Evolutionary conservation across 2,797 vertebrate species (phyloP).

Genomic region (Acanthopagrus latus): DNA sequence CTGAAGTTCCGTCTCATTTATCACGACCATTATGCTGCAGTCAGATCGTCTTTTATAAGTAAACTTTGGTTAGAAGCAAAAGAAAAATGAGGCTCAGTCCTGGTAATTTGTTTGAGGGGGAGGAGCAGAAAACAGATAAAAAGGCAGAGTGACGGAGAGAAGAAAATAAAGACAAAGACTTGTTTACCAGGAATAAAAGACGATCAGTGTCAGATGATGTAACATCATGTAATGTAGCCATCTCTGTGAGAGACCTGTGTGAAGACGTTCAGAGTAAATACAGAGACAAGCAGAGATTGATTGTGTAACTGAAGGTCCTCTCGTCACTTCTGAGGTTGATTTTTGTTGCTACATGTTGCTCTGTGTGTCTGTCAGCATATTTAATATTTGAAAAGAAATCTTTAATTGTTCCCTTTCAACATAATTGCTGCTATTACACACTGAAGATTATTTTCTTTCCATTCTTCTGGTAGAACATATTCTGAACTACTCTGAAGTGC

Average conservation of each 20-base stretch:
- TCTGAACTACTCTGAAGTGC: too few species aligned
- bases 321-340: neutral
- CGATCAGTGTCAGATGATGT: neutral
- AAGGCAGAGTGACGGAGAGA: neutral
- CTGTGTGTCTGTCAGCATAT: neutral
- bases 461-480: too few species aligned
- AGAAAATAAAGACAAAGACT: neutral
- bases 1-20: slow-evolving; percentile 20
- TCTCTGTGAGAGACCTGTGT: neutral
- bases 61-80: slow-evolving; percentile 33
- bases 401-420: too few species aligned
- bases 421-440: too few species aligned
- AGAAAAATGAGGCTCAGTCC: slow-evolving; percentile 1
- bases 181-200: neutral
- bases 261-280: neutral
- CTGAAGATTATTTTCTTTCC: neutral
- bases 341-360: neutral
- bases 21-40: slow-evolving; percentile 34
- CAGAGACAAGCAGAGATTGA: neutral
- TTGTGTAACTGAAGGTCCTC: too few species aligned
- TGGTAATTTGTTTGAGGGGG: slow-evolving; percentile 15
- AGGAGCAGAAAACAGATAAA: neutral
- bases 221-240: neutral
- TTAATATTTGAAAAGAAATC: too few species aligned
- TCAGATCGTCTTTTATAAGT: slow-evolving; percentile 23